Percentiles rank a stretch among this genome's conserved stretches.
Evolutionary conservation across 1,140 invertebrate species (phyloP).

Genomic region (Orius laevigatus): DNA sequence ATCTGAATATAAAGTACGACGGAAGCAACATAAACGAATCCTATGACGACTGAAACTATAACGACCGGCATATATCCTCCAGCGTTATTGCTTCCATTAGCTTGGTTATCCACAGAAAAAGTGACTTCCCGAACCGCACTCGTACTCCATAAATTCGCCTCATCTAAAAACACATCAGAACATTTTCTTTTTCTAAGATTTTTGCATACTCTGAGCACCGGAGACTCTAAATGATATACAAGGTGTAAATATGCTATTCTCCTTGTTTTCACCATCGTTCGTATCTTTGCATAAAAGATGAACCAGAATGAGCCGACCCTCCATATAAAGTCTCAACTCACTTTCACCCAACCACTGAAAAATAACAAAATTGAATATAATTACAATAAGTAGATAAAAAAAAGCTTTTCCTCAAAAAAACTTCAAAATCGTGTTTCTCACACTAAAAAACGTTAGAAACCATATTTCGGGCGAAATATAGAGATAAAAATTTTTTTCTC

Average conservation of each 20-base stretch:
- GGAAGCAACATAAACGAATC: conserved; percentile 65
- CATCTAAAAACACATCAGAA: conserved; percentile 2
- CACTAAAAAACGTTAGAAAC: too few species aligned
- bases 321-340: conserved; percentile 48
- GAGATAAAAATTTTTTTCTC: neutral
- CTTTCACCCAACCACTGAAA: conserved; percentile 66
- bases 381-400: neutral
- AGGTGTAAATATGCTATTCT: conserved; percentile 43
- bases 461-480: too few species aligned
- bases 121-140: conserved; percentile 53
- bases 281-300: conserved; percentile 63
- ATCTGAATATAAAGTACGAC: conserved; percentile 64
- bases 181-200: neutral
- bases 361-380: conserved; percentile 15
- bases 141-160: neutral
- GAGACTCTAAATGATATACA: conserved; percentile 71
- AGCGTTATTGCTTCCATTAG: conserved; percentile 36
- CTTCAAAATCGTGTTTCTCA: too few species aligned
- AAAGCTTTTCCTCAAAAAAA: neutral
- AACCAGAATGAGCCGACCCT: conserved; percentile 61
- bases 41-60: conserved; percentile 57
- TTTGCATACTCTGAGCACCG: conserved; percentile 56
- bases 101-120: conserved; percentile 48
- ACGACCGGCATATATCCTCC: conserved; percentile 59
- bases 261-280: conserved; percentile 25